Evolutionary conservation across 2,797 vertebrate genomes (phyloP).

Genomic region (Phataginus tetradactyla): DNA sequence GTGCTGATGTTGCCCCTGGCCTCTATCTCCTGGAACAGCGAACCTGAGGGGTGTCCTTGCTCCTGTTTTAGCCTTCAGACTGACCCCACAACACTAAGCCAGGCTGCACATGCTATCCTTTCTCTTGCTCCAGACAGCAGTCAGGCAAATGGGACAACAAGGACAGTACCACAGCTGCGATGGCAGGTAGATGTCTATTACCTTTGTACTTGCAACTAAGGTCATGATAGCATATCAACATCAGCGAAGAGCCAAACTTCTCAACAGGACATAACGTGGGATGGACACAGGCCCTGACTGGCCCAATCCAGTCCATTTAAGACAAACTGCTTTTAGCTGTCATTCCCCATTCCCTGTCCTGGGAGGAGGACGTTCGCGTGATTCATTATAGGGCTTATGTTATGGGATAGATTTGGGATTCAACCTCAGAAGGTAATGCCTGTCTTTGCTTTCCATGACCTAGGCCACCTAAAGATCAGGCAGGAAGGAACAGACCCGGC

Average conservation of each 20-base stretch:
- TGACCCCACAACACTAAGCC: not conserved
- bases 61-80: not conserved
- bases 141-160: not conserved
- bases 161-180: not conserved
- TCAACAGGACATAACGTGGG: not conserved
- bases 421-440: not conserved
- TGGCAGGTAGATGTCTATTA: not conserved
- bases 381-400: not conserved
- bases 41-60: not conserved
- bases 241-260: slow-evolving; percentile 8
- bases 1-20: not conserved
- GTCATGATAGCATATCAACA: not conserved
- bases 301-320: not conserved
- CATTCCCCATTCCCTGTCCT: not conserved
- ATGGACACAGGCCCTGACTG: slow-evolving; percentile 47
- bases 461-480: not conserved
- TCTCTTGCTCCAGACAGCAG: not conserved
- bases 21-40: not conserved
- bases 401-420: not conserved
- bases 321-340: slow-evolving; percentile 11
- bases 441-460: slow-evolving; percentile 11
- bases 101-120: too few species aligned
- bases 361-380: not conserved
- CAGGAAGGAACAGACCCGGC: slow-evolving; percentile 22
- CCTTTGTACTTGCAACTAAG: not conserved